Base-by-base conservation (phyloP, 1,140 invertebrate species). In the Drosophila melanica region DNA sequence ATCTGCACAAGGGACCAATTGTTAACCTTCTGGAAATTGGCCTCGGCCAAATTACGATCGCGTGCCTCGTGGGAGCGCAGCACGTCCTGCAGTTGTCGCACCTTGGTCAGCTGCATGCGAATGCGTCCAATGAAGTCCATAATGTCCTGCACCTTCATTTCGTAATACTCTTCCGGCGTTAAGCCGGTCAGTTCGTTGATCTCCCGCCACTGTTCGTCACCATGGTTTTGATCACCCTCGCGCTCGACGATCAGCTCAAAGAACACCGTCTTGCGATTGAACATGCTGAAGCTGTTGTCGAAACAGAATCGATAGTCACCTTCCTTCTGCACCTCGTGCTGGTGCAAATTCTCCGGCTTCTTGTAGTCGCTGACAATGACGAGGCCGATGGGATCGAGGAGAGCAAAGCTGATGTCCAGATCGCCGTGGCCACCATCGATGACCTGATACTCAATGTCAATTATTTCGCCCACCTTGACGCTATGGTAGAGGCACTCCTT, bases 301-400 rank as follows among this genome's bases (percentile, higher is more conserved):
- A 97, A 97, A 84, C 97, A 98, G 76, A 97, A 94, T 69, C 94
- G 94, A 90, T 96, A 96, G 78, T 96, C 95, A 4, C 96, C 96
- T 44, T 93, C 93, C 64, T 93, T 91, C 5, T 90, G 92, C 3
- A 92, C 92, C 59, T 93, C 93, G 50, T 93, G 93, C 78, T 94
- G 93, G 85, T 96, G 95, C 39, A 93, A 93, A 73, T 95, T 95
- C 84, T 96, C 96, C 4, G 94, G 93, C 90, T 95, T 96, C 81
- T 95, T 95, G 69, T 93, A 94, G 75, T 96, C 96, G 1, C 94
- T 93, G 0, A 95, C 93, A 4, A 97, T 87, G 4, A 95, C 92
- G 66, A 93, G 84, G 5, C 95, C 95, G 39, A 93, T 93, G 8
- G 96, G 96, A 44, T 95, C 94, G 0, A 93, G 77, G 23, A 97